A percentile compares a stretch with the other conserved stretches of the same genome.
Conservation (phyloP, 2,888 invertebrate species). For the Aspidiotus rigidus region DNA sequence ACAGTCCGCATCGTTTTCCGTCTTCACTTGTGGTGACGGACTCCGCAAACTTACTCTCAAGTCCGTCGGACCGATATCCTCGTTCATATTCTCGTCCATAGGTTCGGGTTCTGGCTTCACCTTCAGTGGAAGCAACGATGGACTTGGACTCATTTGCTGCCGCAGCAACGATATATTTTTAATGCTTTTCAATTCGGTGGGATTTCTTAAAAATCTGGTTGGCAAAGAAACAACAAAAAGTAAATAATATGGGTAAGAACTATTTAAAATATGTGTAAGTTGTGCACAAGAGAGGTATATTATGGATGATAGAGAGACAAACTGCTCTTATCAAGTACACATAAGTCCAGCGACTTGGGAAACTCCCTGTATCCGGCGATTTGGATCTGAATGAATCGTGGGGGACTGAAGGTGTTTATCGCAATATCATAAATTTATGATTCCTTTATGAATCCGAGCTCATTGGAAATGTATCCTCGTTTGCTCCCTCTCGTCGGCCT, state of each 20-base stretch:
- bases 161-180: conserved; percentile 82
- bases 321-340: no score
- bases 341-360: no score
- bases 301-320: no score
- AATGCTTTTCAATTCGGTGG: conserved; percentile 85
- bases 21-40: conserved; percentile 1
- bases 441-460: no score
- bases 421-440: no score
- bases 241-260: not conserved
- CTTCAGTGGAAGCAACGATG: conserved; percentile 32
- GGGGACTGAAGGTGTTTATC: no score
- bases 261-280: no score
- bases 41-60: conserved; percentile 48
- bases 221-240: conserved; percentile 27
- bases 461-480: no score
- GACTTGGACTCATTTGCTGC: conserved; percentile 53
- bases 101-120: conserved; percentile 42
- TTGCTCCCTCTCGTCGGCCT: no score
- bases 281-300: no score
- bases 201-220: conserved; percentile 78
- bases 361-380: no score
- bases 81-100: conserved; percentile 46
- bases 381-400: no score
- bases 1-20: conserved; percentile 11
- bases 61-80: conserved; percentile 63